Conservation (phyloP, 2,888 invertebrate species). For the Oscheius sp. region DNA sequence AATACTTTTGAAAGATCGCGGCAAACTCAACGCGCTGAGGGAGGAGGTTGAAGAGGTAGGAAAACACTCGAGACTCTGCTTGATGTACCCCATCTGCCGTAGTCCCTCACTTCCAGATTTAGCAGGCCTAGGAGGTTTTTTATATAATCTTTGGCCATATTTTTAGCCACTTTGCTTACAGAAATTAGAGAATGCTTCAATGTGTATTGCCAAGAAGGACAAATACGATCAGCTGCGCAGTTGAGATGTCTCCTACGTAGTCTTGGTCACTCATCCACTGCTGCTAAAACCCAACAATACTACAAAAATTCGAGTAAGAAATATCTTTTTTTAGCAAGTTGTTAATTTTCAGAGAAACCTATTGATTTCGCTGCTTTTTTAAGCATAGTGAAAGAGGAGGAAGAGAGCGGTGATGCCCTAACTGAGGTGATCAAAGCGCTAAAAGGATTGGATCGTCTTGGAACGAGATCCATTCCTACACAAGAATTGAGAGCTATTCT, state of each 20-base stretch:
- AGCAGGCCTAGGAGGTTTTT: constrained; percentile 6
- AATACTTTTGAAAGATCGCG: not conserved
- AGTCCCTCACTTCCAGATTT: constrained; percentile 2
- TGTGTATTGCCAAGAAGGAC: constrained; percentile 41
- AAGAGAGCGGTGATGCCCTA: constrained; percentile 43
- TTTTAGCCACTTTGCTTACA: not conserved
- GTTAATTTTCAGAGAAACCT: constrained; percentile 35
- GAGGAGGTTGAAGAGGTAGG: constrained; percentile 22
- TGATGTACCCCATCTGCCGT: constrained; percentile 21
- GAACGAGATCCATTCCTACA: constrained; percentile 38
- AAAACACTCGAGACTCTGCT: not conserved
- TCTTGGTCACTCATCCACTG: constrained; percentile 49
- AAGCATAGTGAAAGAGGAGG: constrained; percentile 46
- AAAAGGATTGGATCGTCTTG: constrained; percentile 44
- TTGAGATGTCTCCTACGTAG: constrained; percentile 48
- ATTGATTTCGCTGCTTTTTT: constrained; percentile 50
- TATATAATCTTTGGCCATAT: not conserved
- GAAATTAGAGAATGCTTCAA: constrained; percentile 56
- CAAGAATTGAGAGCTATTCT: constrained; percentile 42
- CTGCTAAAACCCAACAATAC: constrained; percentile 41
- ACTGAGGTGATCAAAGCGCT: constrained; percentile 53
- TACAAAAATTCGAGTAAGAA: constrained; percentile 34
- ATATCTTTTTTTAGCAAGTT: not conserved
- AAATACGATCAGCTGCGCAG: constrained; percentile 39
- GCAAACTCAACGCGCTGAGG: not conserved